These are phyloP conservation scores for Pogonomyrmex californicus DNA, from an alignment of 1,140 invertebrate genomes.

Conservation along the genomic window DNA sequence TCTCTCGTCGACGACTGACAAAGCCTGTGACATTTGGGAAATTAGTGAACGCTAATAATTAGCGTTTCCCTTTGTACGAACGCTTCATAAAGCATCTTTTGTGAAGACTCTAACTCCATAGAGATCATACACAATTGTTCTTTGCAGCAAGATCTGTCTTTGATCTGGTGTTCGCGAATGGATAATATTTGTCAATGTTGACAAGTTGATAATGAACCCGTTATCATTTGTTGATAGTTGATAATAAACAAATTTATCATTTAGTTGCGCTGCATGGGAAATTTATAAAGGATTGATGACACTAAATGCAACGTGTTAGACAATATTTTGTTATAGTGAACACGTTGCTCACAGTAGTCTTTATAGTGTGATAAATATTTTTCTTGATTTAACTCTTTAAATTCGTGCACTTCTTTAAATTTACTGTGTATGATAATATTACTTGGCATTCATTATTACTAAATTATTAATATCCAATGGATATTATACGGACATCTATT, in stretches of 20 bases:
- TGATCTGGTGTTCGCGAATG: constrained; percentile 58
- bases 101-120: constrained; percentile 30
- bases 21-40: constrained; percentile 64
- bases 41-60: constrained; percentile 73
- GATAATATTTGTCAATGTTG: constrained; percentile 28
- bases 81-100: constrained; percentile 68
- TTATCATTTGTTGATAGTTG: constrained; percentile 26
- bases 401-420: constrained; percentile 4
- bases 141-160: constrained; percentile 59
- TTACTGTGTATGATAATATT: not conserved
- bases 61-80: constrained; percentile 73
- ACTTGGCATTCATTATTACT: constrained; percentile 1
- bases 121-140: constrained; percentile 60
- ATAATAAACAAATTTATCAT: constrained; percentile 45
- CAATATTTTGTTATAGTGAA: not conserved
- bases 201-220: constrained; percentile 23
- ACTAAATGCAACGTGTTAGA: not conserved
- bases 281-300: constrained; percentile 19
- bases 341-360: not conserved
- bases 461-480: not conserved
- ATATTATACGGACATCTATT: no score
- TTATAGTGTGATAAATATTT: not conserved
- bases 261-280: not conserved
- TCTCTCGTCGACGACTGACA: constrained; percentile 29
- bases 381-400: constrained; percentile 4